Evolutionary conservation across 2,888 invertebrate genomes (phyloP).

Genomic region (Drosophila eohydei): DNA sequence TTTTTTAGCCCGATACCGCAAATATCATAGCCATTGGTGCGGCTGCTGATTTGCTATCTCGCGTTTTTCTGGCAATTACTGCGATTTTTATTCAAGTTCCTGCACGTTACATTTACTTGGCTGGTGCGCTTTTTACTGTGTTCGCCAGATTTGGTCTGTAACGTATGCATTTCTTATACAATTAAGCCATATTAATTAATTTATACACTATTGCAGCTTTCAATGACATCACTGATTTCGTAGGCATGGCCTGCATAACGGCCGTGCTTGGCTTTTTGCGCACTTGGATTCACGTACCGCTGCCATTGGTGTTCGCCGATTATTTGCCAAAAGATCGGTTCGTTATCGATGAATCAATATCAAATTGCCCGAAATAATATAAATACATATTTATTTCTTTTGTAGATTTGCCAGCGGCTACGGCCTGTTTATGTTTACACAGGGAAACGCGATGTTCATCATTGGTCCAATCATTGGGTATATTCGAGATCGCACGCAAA

Average conservation of each 20-base stretch:
- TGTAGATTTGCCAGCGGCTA: slow-evolving; percentile 89
- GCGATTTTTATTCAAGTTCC: slow-evolving; percentile 88
- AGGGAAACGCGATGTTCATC: slow-evolving; percentile 88
- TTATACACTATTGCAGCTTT: slow-evolving; percentile 84
- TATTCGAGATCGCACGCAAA: slow-evolving; percentile 87
- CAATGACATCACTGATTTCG: slow-evolving; percentile 85
- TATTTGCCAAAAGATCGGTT: slow-evolving; percentile 87
- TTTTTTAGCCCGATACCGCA: slow-evolving; percentile 87
- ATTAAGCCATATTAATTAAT: not conserved
- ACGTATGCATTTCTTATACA: not conserved
- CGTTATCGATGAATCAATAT: not conserved
- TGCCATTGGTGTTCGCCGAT: slow-evolving; percentile 90
- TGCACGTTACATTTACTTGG: slow-evolving; percentile 88
- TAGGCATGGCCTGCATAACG: slow-evolving; percentile 87
- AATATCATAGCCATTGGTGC: slow-evolving; percentile 90
- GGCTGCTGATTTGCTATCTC: slow-evolving; percentile 88
- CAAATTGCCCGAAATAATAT: not conserved
- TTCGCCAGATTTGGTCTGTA: slow-evolving; percentile 89
- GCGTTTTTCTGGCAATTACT: slow-evolving; percentile 87
- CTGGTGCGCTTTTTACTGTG: slow-evolving; percentile 88
- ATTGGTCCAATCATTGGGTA: slow-evolving; percentile 89
- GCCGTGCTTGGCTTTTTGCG: slow-evolving; percentile 89
- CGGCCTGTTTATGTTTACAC: slow-evolving; percentile 90
- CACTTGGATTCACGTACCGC: slow-evolving; percentile 89
- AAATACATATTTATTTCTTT: not conserved